Conservation (phyloP, 2,113 vertebrate genomes). For the Lynx canadensis region DNA sequence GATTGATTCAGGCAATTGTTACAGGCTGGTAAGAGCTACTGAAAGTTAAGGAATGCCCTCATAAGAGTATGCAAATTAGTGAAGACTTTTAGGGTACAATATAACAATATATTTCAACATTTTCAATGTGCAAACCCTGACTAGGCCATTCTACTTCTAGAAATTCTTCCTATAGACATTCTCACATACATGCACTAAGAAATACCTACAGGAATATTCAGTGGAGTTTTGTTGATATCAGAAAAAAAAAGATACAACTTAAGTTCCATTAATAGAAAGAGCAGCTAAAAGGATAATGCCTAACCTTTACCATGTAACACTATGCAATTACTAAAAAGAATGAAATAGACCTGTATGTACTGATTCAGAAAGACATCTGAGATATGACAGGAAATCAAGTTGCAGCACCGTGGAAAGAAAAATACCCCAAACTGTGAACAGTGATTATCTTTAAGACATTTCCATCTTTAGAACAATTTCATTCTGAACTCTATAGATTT, state of each 20-base stretch:
- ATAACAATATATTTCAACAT: background rate
- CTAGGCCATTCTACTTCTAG: background rate
- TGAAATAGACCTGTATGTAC: background rate
- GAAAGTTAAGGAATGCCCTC: background rate
- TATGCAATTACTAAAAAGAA: background rate
- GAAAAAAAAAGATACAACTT: background rate
- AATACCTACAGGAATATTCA: background rate
- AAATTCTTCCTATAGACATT: background rate
- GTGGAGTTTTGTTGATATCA: background rate
- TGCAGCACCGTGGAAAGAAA: background rate
- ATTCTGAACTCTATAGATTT: background rate
- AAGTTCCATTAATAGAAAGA: background rate
- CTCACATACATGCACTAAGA: background rate
- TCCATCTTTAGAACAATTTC: background rate
- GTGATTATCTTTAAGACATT: background rate
- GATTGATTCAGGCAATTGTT: background rate
- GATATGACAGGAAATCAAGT: background rate
- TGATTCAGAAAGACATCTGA: background rate
- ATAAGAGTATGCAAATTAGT: background rate
- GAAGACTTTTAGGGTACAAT: background rate
- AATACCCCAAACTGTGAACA: background rate
- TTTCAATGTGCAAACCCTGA: background rate
- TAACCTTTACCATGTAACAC: background rate
- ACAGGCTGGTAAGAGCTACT: background rate
- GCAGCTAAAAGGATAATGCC: background rate